Evolutionary conservation across 1,140 invertebrate genomes (phyloP).

Genomic region (Chironomus striatipennis): DNA sequence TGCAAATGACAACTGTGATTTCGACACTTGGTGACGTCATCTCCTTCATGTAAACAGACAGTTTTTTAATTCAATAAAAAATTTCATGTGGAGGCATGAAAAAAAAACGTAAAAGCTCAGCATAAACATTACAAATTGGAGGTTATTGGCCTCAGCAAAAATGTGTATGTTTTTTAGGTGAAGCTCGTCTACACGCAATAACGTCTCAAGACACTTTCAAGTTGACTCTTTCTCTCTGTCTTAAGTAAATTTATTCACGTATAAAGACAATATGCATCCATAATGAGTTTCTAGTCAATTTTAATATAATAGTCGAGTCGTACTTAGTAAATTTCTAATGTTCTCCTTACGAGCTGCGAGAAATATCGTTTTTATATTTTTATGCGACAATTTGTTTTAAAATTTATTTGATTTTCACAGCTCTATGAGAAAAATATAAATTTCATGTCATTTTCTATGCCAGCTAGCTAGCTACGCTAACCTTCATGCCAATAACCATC

Average conservation of each 20-base stretch:
- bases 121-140: neutral
- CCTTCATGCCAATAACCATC: too few species aligned
- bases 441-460: too few species aligned
- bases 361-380: too few species aligned
- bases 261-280: neutral
- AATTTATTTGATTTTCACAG: too few species aligned
- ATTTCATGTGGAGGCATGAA: neutral
- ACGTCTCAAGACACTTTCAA: neutral
- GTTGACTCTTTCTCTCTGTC: neutral
- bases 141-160: constrained; percentile 6
- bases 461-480: too few species aligned
- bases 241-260: neutral
- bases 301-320: neutral
- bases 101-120: neutral
- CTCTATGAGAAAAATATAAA: too few species aligned
- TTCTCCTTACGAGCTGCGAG: too few species aligned
- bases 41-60: too few species aligned
- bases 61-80: too few species aligned
- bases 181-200: neutral
- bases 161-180: neutral
- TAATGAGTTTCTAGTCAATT: neutral
- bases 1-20: neutral
- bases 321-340: neutral
- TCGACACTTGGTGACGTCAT: neutral
- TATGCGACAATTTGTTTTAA: neutral